A percentile compares a stretch with the other conserved stretches of the same genome.
Conservation (phyloP, 2,113 vertebrate genomes). For the Phyllostomus discolor region DNA sequence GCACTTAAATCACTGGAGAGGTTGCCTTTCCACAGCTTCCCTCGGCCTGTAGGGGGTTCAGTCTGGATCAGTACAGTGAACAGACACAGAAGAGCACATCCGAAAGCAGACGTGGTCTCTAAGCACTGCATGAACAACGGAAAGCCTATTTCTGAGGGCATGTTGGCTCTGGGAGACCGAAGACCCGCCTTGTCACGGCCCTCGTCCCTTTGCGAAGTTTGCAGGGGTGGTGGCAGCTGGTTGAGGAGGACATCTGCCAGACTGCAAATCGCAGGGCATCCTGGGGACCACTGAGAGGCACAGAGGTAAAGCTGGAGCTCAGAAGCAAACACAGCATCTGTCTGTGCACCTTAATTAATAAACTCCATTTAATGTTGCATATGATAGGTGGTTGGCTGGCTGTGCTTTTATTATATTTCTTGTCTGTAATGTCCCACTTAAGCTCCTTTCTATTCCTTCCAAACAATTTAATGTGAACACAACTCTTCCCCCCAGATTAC, state of each 20-base stretch:
- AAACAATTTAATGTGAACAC: not conserved
- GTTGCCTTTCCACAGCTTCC: not conserved
- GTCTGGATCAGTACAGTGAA: not conserved
- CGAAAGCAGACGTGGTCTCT: fast-evolving
- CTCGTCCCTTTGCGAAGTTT: too few relatives aligned
- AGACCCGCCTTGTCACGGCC: not conserved
- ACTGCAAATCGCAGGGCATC: fast-evolving
- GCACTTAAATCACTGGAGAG: not conserved
- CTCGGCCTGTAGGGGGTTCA: not conserved
- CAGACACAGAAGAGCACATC: not conserved
- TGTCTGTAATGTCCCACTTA: too few relatives aligned
- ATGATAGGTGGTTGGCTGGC: not conserved
- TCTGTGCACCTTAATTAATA: fast-evolving
- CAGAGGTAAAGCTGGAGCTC: not conserved
- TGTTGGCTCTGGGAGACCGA: not conserved
- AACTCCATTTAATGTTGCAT: too few relatives aligned
- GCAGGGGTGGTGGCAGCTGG: not conserved
- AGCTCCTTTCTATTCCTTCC: not conserved
- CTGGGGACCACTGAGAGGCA: not conserved
- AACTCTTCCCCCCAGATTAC: too few relatives aligned
- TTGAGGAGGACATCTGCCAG: not conserved
- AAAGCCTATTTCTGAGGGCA: not conserved
- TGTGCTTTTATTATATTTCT: fast-evolving
- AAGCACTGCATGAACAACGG: fast-evolving
- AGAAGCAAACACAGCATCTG: fast-evolving